Evolutionary conservation across 2,113 vertebrate genomes (phyloP), one percentile per base, ranked within the genome.

Genomic region (Nothobranchius kuhntae): DNA sequence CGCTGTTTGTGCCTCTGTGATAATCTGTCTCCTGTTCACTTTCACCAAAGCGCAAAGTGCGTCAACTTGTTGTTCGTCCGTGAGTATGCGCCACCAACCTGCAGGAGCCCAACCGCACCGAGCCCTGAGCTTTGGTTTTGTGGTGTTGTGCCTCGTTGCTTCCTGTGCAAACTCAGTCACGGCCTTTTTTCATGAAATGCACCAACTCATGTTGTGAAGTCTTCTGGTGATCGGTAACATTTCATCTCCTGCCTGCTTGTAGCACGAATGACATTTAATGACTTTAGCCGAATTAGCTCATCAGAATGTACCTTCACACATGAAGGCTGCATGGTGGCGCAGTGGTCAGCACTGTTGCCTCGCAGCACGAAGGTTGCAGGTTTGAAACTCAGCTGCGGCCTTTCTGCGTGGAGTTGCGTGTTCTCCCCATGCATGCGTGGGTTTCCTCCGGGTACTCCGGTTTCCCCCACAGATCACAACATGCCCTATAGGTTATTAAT

Each of bases 21-120:
- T 78, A 71, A 80, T 75, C 48, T 63, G 53, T 76, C 55, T 74
- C 59, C 40, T 70, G 36, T 73, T 66, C 51, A 75, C 73, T 79
- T 88, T 87, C 73, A 66, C 78, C 51, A 48, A 67, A n/a, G 45
- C 61, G 48, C 57, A 48, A 40, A 76, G 45, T 67, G 59, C 53
- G 54, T 61, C 68, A 47, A 35, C 24, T 11, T 58, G 68, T 48
- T 75, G 63, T 67, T 24, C 21, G 61, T 40, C 45, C 65, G 7
- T 65, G 52, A 35, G 26, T 57, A 38, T 63, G 15, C 55, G 42
- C 8, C 46, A 35, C 21, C 65, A 54, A 13, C 59, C 4, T 60
- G 9, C 15, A 48, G 36, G 48, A 52, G 4, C 38, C 11, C 48
- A 9, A 13, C 1, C 42, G 57, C 13, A 35, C 1, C 30, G 15